These are phyloP conservation scores for Bradysia coprophila DNA, from an alignment of 1,140 invertebrate genomes.

Conservation along the genomic window DNA sequence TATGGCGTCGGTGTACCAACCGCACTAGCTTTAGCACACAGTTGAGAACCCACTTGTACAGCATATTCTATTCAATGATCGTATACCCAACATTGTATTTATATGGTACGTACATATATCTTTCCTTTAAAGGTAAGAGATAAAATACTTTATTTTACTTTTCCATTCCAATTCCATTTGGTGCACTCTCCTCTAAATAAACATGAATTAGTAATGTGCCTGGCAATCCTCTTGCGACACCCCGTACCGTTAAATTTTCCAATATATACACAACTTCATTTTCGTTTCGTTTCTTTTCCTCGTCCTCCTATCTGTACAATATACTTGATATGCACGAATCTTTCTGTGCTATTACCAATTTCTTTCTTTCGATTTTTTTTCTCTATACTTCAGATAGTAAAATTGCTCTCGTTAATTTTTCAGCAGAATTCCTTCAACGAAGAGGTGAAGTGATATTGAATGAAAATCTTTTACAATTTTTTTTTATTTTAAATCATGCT, in stretches of 20 bases:
- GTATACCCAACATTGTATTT: too few species aligned
- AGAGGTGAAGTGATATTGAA: neutral
- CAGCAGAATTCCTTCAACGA: neutral
- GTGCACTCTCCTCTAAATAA: slow-evolving; percentile 1
- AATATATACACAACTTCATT: neutral
- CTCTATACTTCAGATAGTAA: too few species aligned
- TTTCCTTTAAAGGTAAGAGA: too few species aligned
- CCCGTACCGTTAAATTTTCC: slow-evolving; percentile 1
- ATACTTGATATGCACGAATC: too few species aligned
- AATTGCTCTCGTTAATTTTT: neutral
- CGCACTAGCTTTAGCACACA: too few species aligned
- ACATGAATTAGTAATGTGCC: slow-evolving; percentile 1
- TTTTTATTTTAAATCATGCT: too few species aligned
- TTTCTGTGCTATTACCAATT: too few species aligned
- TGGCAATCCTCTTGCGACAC: neutral
- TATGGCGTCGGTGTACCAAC: too few species aligned
- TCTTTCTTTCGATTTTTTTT: too few species aligned
- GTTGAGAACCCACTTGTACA: too few species aligned
- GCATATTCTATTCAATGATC: too few species aligned
- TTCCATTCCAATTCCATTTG: slow-evolving; percentile 1
- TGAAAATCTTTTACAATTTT: neutral
- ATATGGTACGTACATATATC: too few species aligned
- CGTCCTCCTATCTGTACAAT: neutral
- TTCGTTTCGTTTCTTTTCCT: neutral
- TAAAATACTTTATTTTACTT: neutral